Conservation (phyloP, 2,113 vertebrate genomes). For the Gnathonemus echidnorhynchus region DNA sequence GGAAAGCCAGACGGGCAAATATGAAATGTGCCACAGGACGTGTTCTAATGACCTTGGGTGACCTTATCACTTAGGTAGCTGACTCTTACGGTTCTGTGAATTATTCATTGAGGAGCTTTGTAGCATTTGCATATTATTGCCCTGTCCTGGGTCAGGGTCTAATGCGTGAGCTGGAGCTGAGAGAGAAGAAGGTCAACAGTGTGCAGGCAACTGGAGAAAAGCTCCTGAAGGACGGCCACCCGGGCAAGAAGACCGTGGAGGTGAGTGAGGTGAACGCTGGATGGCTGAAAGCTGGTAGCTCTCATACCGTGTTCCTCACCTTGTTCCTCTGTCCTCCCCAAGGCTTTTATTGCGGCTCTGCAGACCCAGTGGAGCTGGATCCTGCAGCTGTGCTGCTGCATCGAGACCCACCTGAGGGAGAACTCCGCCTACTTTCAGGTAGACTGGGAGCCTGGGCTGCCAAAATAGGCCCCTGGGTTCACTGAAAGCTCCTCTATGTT, state of each 20-base stretch:
- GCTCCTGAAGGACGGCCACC: conserved; percentile 76
- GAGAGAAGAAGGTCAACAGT: conserved; percentile 78
- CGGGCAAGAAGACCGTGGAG: conserved; percentile 76
- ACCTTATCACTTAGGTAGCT: neutral
- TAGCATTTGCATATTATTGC: neutral
- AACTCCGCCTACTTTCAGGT: conserved; percentile 91
- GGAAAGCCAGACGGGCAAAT: neutral
- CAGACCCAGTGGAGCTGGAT: conserved; percentile 98
- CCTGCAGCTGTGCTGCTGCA: conserved; percentile 86
- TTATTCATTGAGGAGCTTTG: neutral
- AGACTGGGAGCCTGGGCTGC: neutral
- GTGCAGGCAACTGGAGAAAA: conserved; percentile 71
- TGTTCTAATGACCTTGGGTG: neutral
- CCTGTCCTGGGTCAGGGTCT: conserved; percentile 60
- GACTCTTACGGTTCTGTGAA: neutral
- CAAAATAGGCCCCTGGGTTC: neutral
- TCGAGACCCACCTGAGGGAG: conserved; percentile 87
- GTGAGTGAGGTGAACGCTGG: conserved; percentile 43
- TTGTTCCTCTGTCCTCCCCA: neutral
- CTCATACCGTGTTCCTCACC: neutral
- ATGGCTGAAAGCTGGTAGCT: neutral
- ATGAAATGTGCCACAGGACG: neutral
- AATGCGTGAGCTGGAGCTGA: conserved; percentile 84
- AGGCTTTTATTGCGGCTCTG: conserved; percentile 84
- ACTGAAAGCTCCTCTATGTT: neutral